Evolutionary conservation across 2,797 vertebrate genomes (phyloP), one percentile per base, ranked within the genome.

Genomic region (Molossus alvarezi): DNA sequence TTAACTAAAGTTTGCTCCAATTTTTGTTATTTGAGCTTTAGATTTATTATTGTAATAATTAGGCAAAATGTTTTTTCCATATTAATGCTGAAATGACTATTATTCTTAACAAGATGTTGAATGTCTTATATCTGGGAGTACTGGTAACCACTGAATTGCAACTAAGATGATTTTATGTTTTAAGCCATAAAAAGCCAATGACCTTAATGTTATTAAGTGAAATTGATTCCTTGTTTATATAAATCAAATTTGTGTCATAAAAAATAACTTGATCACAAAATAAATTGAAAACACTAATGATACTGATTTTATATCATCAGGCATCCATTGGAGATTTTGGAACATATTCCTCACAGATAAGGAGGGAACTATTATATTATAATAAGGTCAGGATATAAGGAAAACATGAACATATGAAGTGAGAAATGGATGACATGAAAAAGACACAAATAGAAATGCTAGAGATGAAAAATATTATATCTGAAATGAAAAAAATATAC

Each of bases 221-320:
- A 73, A 53, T 37, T 73, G 25, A 82, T 45, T 73, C 12, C 18
- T 2, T 81, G 3, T 33, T 83, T 87, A 65, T 92, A 17, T 15
- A 93, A 94, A 77, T 93, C 10, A 58, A 90, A 95, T 94, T 84
- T 29, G 45, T 53, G 57, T 60, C 20, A 75, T 82, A 57, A 92
- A 60, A 58, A 55, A 33, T 33, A 53, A 45, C 9, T 90, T 75
- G 23, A 96, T 82, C 53, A 37, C 62, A 88, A 96, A 84, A 62
- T 69, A 9, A 83, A 71, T 48, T 88, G 51, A 80, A 75, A 95
- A 67, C 37, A 33, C 53, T 48, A 62, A 65, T 48, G 13, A 64
- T 33, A 0, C 57, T 90, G 87, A 58, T 3, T 92, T 82, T 81
- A 45, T 21, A 69, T 45, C 41, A 45, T 45, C 41, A 45, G 41